Evolutionary conservation across 2,113 vertebrate genomes (phyloP), one percentile per base, ranked within the genome.

Genomic region (Petrocephalus zakoni): DNA sequence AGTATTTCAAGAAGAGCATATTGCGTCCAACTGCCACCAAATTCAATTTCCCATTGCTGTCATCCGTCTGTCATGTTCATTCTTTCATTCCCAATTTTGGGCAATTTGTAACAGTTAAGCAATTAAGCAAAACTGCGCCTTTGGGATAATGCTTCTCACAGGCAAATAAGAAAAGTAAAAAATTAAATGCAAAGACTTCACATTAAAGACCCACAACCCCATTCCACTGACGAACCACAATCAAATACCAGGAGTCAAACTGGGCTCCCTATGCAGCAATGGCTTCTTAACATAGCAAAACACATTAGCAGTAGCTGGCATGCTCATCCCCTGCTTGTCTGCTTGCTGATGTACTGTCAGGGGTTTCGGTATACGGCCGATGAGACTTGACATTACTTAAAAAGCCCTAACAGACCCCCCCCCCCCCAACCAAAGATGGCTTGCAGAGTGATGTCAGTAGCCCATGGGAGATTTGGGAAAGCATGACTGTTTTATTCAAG

Each of bases 261-360:
- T 78, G 34, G 72, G 11, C 72, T 78, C 72, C 37, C 13, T 13
- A 42, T 42, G 72, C 72, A 42, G 6, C 34, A 17, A 19, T 7
- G 5, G 29, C 72, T 42, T 78, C 72, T 78, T 78, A 78, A 78
- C 72, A 78, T 42, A 78, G 72, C 72, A 42, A 78, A 68, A 42
- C 34, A 78, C 72, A 78, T 78, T 78, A 78, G 34, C 72, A 78
- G 34, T 42, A 42, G 72, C 34, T 78, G 34, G 34, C 37, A 78
- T 78, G 72, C 72, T 78, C 72, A 42, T 78, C n/a, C n/a, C 34
- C 34, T 37, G 72, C 72, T 78, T 78, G 72, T 78, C 72, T 78
- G 72, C 72, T 37, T 78, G 72, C 72, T 13, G 34, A 78, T 78
- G 72, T 78, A 42, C 34, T 78, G 72, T 42, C 34, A 78, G 72